These are phyloP conservation scores for Tenthredo scrophulariae DNA, from an alignment of 2,888 invertebrate genomes.

Conservation along the genomic window DNA sequence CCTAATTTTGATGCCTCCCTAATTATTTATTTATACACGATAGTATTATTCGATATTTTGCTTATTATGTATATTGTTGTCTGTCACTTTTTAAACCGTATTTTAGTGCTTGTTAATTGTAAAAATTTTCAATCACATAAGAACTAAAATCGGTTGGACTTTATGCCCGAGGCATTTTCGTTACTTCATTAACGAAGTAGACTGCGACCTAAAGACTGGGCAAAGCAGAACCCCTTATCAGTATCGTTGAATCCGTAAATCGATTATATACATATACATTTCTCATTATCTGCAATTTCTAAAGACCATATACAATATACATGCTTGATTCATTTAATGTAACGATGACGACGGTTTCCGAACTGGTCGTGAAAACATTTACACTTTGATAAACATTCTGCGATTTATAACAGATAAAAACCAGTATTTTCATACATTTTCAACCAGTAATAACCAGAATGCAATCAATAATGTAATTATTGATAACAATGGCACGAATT, in stretches of 20 bases:
- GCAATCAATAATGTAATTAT: slow-evolving; percentile 7
- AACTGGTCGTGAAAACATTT: slow-evolving; percentile 1
- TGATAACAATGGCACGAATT: neutral
- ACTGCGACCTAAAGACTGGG: neutral
- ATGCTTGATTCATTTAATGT: slow-evolving; percentile 11
- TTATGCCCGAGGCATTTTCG: neutral
- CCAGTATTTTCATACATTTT: neutral
- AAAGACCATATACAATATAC: slow-evolving; percentile 29
- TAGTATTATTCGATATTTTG: slow-evolving; percentile 34
- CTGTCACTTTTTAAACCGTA: neutral
- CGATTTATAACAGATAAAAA: neutral
- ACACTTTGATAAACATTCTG: neutral
- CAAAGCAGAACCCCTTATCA: neutral
- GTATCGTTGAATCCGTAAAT: slow-evolving; percentile 24
- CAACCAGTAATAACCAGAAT: neutral
- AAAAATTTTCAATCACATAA: neutral
- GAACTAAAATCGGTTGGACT: neutral
- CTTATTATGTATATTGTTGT: slow-evolving; percentile 21
- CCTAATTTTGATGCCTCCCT: slow-evolving; percentile 30
- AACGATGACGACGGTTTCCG: neutral
- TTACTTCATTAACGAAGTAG: neutral
- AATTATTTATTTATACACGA: slow-evolving; percentile 25
- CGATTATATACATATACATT: slow-evolving; percentile 15
- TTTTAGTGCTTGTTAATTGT: neutral
- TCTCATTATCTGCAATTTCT: slow-evolving; percentile 1